phyloP scores from a whole-genome alignment of 2,797 vertebrate species.

The Macropodus opercularis region DNA sequence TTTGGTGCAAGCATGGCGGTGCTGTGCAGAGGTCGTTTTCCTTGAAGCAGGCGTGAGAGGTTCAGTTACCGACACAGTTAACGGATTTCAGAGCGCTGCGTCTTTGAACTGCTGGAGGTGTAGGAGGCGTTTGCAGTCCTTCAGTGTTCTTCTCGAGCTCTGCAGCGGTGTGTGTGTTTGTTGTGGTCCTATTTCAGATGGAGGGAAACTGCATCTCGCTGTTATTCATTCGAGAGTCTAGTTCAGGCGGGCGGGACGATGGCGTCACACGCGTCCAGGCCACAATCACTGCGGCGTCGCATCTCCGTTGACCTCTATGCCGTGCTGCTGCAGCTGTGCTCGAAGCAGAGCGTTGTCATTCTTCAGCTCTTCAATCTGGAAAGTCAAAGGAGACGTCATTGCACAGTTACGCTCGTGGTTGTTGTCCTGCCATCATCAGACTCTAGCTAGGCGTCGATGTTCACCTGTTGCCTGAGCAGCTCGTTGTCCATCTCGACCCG shows the following conservation, averaged over 20 bases:
- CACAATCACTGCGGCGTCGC: slow-evolving; percentile 82
- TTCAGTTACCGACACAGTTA: slow-evolving; percentile 43
- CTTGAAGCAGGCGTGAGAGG: slow-evolving; percentile 40
- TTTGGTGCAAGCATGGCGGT: slow-evolving; percentile 50
- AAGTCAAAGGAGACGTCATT: background rate
- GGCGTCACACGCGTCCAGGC: slow-evolving; percentile 27
- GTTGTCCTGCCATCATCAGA: background rate
- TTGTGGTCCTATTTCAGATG: slow-evolving; percentile 37
- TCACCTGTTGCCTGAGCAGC: slow-evolving; percentile 90
- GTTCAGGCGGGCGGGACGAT: slow-evolving; percentile 50
- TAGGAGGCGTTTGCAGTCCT: slow-evolving; percentile 37
- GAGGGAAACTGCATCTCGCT: slow-evolving; percentile 30
- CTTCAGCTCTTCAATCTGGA: slow-evolving; percentile 91
- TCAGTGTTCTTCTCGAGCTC: slow-evolving; percentile 35
- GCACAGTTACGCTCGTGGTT: background rate
- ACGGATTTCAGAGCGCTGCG: slow-evolving; percentile 28
- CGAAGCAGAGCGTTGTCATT: slow-evolving; percentile 91
- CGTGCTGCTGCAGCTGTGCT: slow-evolving; percentile 92
- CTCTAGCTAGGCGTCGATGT: too few species aligned
- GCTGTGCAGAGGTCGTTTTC: slow-evolving; percentile 42
- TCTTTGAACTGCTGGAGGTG: slow-evolving; percentile 19
- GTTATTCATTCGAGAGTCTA: slow-evolving; percentile 26
- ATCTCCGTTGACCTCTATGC: slow-evolving; percentile 89
- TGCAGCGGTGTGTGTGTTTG: slow-evolving; percentile 13
- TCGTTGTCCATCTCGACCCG: slow-evolving; percentile 93